Evolutionary conservation across 2,888 invertebrate genomes (phyloP), one percentile per base, ranked within the genome.

Genomic region (Agrochola macilenta): DNA sequence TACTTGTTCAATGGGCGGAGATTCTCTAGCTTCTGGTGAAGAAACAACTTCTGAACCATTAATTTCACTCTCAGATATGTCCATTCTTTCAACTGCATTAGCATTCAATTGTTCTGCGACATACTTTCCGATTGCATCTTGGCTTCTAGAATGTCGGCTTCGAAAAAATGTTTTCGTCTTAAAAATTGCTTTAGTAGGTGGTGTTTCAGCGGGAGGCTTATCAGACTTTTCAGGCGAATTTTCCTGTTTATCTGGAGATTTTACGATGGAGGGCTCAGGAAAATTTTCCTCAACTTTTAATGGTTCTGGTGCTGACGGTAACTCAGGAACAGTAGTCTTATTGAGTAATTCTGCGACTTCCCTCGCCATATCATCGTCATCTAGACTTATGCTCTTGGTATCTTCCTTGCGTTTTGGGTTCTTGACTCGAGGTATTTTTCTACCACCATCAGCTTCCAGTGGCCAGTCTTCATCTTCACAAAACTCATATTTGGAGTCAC

Each of bases 401-500:
- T 95, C 95, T 69, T 95, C 95, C 83, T 94, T 95, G 66, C 94
- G 92, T 87, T 95, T 94, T 9, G 95, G 94, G 89, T 96, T 96
- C 83, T 95, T 96, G 5, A 98, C 97, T 73, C 98, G 95, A 0
- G 98, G 97, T 85, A 98, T 97, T 95, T 98, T 98, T 83, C 98
- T 95, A 23, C 98, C 97, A 52, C 92, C 95, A 84, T 96, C 97
- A 39, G 95, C 94, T 89, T 97, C 97, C 76, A 97, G 94, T 20
- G 97, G 96, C 96, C 97, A 96, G 89, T 97, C 97, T 91, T 98
- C 97, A 85, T 98, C 98, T 82, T 98, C 98, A 86, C 98, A 97
- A 91, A 98, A 98, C 92, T 98, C 98, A 91, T 98, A 98, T 91
- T 98, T 98, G 0, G 98, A 98, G 73, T 97, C 95, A 85, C 94